Base-by-base conservation (phyloP, 2,797 vertebrate genomes). In the Rhodeus uyekii region DNA sequence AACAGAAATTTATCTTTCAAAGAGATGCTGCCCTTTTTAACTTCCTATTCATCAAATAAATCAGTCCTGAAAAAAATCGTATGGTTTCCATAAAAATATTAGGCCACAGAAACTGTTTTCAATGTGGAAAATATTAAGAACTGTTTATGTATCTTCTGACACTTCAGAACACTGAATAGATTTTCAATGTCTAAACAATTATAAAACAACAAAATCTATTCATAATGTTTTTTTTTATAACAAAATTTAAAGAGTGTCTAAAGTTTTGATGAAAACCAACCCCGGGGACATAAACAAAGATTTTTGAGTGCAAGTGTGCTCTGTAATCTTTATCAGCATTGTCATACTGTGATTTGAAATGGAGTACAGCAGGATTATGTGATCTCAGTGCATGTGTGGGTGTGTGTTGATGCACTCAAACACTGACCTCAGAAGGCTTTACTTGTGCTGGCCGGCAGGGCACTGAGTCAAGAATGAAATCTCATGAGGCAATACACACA, bases 271-370 rank as follows among this genome's bases (percentile, higher is more conserved):
- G 5, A 50, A 72, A 32, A 14, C 50, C 19, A 73, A n/a, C 22
- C 22, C 19, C 22, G 36, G 22, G 46, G 19, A 50, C 46, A 72
- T 50, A 72, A 8, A 75, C 1, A 60, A 29, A 38, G 14, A 42
- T 29, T 4, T 36, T 75, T 2, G 4, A 39, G 5, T 75, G 36
- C 8, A 3, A 2, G 36, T 27, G 1, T 42, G 24, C 9, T 24
- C 73, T 48, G 36, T 69, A 77, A 39, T 61, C 74, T 61, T 46
- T 60, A 55, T 60, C 44, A 44, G 22, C 19, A 19, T 38, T 76
- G 73, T 82, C 73, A 82, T 42, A 74, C 64, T 82, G 65, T 39
- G 75, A 83, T 76, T 3, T 63, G 75, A 71, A 77, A 67, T 71
- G 64, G 38, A 65, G 34, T 18, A 69, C 24, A 39, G 42, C 65